These are phyloP conservation scores for Odontesthes bonariensis DNA, from an alignment of 2,113 vertebrate genomes.

Conservation along the genomic window DNA sequence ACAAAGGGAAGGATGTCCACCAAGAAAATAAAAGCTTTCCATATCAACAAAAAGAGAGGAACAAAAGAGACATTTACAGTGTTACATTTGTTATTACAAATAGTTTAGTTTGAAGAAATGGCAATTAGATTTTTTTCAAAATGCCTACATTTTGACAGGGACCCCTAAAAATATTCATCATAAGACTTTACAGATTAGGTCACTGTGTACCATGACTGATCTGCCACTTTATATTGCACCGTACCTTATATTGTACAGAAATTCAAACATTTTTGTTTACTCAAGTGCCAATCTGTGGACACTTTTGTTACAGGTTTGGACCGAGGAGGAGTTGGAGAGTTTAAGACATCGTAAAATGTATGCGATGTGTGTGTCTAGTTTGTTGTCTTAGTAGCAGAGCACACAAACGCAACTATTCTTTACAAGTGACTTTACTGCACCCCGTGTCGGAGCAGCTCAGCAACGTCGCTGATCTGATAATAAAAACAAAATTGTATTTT, in stretches of 20 bases:
- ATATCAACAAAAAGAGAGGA: too few relatives aligned
- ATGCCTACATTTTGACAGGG: too few relatives aligned
- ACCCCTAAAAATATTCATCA: too few relatives aligned
- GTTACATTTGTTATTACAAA: too few relatives aligned
- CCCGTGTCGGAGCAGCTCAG: slow-evolving; percentile 18
- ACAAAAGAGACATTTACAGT: too few relatives aligned
- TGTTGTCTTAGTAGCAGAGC: slow-evolving; percentile 82
- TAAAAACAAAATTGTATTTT: slow-evolving; percentile 15
- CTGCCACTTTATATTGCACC: too few relatives aligned
- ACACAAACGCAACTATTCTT: slow-evolving; percentile 71
- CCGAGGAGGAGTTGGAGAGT: background rate
- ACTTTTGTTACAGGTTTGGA: slow-evolving; percentile 10
- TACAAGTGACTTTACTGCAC: slow-evolving; percentile 46
- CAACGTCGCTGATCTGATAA: slow-evolving; percentile 4
- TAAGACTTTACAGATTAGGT: too few relatives aligned
- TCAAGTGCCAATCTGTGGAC: slow-evolving; percentile 28
- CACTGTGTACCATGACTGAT: too few relatives aligned
- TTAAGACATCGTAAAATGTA: slow-evolving; percentile 30
- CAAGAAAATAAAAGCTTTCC: too few relatives aligned
- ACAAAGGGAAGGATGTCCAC: too few relatives aligned
- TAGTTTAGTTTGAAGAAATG: too few relatives aligned
- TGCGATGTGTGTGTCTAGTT: slow-evolving; percentile 73
- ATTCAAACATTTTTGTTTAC: slow-evolving; percentile 30
- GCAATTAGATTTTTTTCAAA: too few relatives aligned
- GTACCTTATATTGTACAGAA: background rate